Evolutionary conservation across 2,888 invertebrate genomes (phyloP), one percentile per base, ranked within the genome.

Genomic region (Dicranocentrus wangi): DNA sequence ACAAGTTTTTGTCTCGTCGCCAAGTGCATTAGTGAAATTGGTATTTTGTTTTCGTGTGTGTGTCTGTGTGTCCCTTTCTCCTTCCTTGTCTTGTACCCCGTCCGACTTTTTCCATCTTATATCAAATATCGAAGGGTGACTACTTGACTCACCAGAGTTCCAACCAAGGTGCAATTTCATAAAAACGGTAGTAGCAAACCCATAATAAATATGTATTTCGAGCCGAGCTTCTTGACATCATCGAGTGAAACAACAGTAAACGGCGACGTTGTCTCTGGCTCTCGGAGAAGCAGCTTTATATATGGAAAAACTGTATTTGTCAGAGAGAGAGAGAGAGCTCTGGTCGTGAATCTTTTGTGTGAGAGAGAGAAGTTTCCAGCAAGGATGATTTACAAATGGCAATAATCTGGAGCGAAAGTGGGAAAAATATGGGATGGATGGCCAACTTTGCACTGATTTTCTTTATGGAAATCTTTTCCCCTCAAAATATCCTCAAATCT

Each of bases 1-100:
- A 79, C 79, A 72, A 72, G 55, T 72, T 72, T 79, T 39, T 61
- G 60, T 68, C 47, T 69, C 53, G 80, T 80, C 80, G 80, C 80
- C 80, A 80, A 80, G 80, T 80, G 80, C 80, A 80, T 80, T 80
- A 80, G 80, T 80, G 80, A 80, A 80, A 80, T 80, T 80, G 80
- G 68, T 73, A 79, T 79, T 79, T 79, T 79, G 66, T 65, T 71
- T 70, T 25, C 61, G n/a, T n/a, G n/a, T n/a, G n/a, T n/a, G n/a
- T n/a, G n/a, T n/a, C n/a, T n/a, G n/a, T n/a, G n/a, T n/a, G n/a
- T n/a, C n/a, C n/a, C n/a, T n/a, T n/a, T n/a, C n/a, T n/a, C n/a
- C n/a, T n/a, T n/a, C 47, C 42, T 21, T 15, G 13, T n/a, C 25
- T 51, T 68, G 5, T 51, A 51, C 25, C 13, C 19, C 25, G 21